Evolutionary conservation across 2,797 vertebrate species (phyloP).

Genomic region (Knipowitschia caucasica): DNA sequence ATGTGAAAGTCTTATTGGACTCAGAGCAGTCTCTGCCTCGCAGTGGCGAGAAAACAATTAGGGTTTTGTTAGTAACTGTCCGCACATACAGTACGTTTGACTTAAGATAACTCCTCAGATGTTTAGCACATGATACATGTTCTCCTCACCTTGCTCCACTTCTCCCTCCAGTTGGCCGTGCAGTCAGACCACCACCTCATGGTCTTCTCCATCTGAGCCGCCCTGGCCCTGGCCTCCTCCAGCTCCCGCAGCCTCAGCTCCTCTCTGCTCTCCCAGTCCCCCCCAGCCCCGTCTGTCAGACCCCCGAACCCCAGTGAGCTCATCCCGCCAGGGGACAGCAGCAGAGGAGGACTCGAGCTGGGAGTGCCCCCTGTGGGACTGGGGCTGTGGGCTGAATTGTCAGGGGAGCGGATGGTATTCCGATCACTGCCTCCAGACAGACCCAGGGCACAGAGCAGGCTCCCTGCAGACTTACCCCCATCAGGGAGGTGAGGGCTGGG

Average conservation of each 20-base stretch:
- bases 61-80: too few species aligned
- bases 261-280: slow-evolving; percentile 94
- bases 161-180: slow-evolving; percentile 97
- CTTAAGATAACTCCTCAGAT: too few species aligned
- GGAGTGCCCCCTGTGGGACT: slow-evolving; percentile 86
- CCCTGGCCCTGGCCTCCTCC: slow-evolving; percentile 90
- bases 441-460: slow-evolving; percentile 83
- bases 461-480: slow-evolving; percentile 75
- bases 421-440: slow-evolving; percentile 74
- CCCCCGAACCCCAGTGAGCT: slow-evolving; percentile 67
- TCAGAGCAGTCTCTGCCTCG: too few species aligned
- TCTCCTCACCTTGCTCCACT: slow-evolving; percentile 89
- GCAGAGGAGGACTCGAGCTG: slow-evolving; percentile 82
- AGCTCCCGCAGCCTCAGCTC: slow-evolving; percentile 92
- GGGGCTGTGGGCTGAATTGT: slow-evolving; percentile 81
- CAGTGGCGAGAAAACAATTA: too few species aligned
- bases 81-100: too few species aligned
- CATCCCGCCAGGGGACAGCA: slow-evolving; percentile 69
- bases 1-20: too few species aligned
- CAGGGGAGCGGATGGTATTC: slow-evolving; percentile 77
- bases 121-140: too few species aligned
- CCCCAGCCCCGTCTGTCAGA: slow-evolving; percentile 67
- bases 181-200: slow-evolving; percentile 99
- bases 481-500: slow-evolving; percentile 84
- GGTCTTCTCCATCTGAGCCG: slow-evolving; percentile 97